Evolutionary conservation across 2,797 vertebrate genomes (phyloP).

Genomic region (Rhinatrema bivittatum): DNA sequence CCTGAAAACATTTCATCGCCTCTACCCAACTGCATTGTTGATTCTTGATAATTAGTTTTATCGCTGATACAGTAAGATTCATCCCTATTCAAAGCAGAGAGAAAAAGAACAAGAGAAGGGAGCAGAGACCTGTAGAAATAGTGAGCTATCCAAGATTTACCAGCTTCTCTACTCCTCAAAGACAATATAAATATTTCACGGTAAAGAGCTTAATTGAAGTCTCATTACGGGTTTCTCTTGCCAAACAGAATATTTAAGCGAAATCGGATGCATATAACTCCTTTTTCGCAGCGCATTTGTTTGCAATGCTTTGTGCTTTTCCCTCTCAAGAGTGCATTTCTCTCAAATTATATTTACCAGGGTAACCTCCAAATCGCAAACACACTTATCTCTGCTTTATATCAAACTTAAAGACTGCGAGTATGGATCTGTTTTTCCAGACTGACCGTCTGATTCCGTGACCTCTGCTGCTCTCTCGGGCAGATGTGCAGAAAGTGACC

Average conservation of each 20-base stretch:
- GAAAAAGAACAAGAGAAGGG: no score
- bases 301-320: constrained; percentile 20
- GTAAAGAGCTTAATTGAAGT: not conserved
- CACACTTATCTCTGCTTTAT: constrained; percentile 46
- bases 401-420: constrained; percentile 51
- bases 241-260: not conserved
- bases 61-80: no score
- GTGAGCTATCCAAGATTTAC: no score
- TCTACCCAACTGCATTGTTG: no score
- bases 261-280: not conserved
- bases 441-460: constrained; percentile 60
- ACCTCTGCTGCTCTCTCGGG: constrained; percentile 39
- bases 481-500: constrained; percentile 42
- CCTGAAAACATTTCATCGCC: no score
- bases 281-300: constrained; percentile 5
- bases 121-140: no score
- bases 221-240: not conserved
- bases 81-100: no score
- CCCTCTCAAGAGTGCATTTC: constrained; percentile 15
- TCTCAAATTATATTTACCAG: constrained; percentile 27
- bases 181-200: not conserved
- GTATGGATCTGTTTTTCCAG: constrained; percentile 66
- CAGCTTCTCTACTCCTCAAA: no score
- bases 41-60: no score
- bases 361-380: constrained; percentile 29